Percentiles rank a stretch among this genome's conserved stretches.
phyloP scores from a whole-genome alignment of 2,797 vertebrate genomes.

The Peromyscus attwateri region DNA sequence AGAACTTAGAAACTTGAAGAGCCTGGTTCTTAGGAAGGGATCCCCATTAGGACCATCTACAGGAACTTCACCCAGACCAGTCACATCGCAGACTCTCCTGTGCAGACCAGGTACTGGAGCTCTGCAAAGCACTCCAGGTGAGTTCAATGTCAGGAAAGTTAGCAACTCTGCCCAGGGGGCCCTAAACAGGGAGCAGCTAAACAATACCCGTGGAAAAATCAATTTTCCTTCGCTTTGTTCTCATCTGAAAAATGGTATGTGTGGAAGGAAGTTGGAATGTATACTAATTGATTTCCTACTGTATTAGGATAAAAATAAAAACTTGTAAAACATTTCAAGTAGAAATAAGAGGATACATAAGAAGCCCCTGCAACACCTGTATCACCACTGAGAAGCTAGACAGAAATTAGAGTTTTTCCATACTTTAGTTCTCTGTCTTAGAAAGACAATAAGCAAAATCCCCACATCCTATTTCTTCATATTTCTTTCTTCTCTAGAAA shows the following conservation, averaged over 20 bases:
- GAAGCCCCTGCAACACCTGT: not conserved
- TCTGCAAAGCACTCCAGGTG: not conserved
- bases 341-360: not conserved
- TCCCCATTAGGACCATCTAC: not conserved
- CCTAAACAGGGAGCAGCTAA: not conserved
- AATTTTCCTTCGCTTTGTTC: slow-evolving; percentile 51
- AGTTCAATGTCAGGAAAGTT: not conserved
- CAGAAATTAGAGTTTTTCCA: slow-evolving; percentile 7
- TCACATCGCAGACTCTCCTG: not conserved
- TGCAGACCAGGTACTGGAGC: not conserved
- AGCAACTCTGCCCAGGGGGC: not conserved
- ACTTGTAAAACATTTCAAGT: slow-evolving; percentile 49
- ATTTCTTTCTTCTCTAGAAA: slow-evolving; percentile 21
- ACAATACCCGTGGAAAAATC: slow-evolving; percentile 52
- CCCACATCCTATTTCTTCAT: not conserved
- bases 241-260: slow-evolving; percentile 41
- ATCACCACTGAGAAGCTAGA: not conserved
- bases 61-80: not conserved
- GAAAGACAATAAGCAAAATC: slow-evolving; percentile 37
- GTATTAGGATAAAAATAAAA: slow-evolving; percentile 12
- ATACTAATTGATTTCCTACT: not conserved
- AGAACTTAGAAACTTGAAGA: slow-evolving; percentile 39
- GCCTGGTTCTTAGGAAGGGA: not conserved
- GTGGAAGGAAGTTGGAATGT: not conserved
- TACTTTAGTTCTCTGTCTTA: not conserved